These are phyloP conservation scores for Lycocorax pyrrhopterus DNA, from an alignment of 2,113 vertebrate genomes.

Conservation along the genomic window DNA sequence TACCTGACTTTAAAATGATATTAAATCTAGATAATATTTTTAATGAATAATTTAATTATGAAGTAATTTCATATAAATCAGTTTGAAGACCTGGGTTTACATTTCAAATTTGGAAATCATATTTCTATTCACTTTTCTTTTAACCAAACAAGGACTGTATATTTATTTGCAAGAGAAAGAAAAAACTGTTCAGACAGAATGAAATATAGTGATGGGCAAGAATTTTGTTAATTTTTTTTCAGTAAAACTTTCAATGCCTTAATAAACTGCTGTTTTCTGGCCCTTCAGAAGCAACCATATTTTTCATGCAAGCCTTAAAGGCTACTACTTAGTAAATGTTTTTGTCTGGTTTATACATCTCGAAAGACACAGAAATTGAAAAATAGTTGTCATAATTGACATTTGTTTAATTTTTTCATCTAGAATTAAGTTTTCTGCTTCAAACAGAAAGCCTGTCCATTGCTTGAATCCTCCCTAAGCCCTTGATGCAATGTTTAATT, in stretches of 20 bases:
- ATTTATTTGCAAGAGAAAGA: background rate
- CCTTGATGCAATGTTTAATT: background rate
- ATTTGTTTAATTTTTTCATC: background rate
- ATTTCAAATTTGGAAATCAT: background rate
- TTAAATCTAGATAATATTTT: background rate
- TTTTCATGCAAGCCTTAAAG: background rate
- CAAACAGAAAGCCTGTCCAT: background rate
- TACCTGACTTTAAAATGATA: background rate
- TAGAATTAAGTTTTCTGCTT: background rate
- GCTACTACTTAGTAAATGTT: background rate
- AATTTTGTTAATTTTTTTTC: background rate
- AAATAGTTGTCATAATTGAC: background rate
- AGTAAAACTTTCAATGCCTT: background rate
- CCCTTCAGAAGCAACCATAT: background rate
- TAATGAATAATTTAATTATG: background rate
- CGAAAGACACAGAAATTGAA: background rate
- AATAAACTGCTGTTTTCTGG: background rate
- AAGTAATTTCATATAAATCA: background rate
- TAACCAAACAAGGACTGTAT: background rate
- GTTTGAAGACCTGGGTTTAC: background rate
- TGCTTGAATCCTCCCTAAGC: background rate
- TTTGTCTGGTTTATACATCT: background rate
- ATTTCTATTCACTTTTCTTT: background rate
- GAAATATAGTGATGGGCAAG: background rate
- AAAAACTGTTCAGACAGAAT: background rate